Percentiles rank a stretch among this genome's conserved stretches.
Evolutionary conservation across 92 coral and sea anemone species (phyloP).

Genomic region (Epizoanthus illoricatus): DNA sequence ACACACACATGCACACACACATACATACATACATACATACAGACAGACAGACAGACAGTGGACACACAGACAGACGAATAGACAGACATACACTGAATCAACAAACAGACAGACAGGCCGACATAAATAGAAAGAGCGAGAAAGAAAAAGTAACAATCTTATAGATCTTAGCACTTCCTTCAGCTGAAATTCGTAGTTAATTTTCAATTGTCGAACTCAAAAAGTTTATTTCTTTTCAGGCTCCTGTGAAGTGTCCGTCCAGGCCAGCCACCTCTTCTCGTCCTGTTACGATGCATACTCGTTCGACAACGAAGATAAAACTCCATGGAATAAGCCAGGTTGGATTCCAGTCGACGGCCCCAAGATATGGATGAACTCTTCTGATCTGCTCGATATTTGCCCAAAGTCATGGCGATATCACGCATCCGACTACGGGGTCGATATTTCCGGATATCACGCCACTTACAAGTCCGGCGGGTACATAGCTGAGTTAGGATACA

Average conservation of each 20-base stretch:
- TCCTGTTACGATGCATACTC: not conserved
- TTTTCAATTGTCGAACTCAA: too few relatives aligned
- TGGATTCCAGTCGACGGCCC: not conserved
- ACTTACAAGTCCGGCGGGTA: slow-evolving; percentile 2
- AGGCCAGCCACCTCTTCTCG: not conserved
- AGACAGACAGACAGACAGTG: too few relatives aligned
- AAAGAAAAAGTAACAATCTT: not conserved
- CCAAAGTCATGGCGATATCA: slow-evolving; percentile 4
- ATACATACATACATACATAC: too few relatives aligned
- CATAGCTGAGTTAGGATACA: not conserved
- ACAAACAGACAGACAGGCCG: not conserved
- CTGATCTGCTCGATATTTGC: not conserved
- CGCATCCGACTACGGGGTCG: not conserved
- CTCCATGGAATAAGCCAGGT: not conserved
- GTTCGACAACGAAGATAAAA: not conserved
- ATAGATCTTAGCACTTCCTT: too few relatives aligned
- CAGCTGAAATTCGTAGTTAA: too few relatives aligned
- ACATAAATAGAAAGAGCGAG: not conserved
- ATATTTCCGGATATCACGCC: not conserved
- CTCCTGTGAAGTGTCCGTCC: not conserved
- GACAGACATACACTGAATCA: not conserved
- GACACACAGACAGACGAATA: not conserved
- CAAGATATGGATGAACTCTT: not conserved
- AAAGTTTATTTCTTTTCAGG: not conserved
- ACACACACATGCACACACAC: too few relatives aligned